Evolutionary conservation across 2,113 vertebrate genomes (phyloP), one percentile per base, ranked within the genome.

Genomic region (Barnardius zonarius): DNA sequence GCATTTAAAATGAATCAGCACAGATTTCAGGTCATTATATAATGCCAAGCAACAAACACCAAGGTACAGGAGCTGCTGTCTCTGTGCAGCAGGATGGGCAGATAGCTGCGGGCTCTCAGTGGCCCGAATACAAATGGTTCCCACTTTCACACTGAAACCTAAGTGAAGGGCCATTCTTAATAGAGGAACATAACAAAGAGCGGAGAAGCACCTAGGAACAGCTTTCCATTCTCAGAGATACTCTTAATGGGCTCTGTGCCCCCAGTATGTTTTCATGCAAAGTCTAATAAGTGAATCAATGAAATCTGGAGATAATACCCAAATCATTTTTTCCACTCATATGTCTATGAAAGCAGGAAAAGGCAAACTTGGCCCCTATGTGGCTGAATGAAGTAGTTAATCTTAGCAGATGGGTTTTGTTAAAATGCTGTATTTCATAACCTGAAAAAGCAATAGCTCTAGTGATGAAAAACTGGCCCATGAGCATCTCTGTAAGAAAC

Each of bases 31-130:
- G 70, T 86, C 59, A 48, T 79, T 80, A 93, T 30, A 67, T 90
- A 94, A 94, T 83, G 79, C 35, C 77, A 92, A 63, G 41, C 41
- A 86, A 81, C 37, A 92, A 92, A 59, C 31, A 77, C 44, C n/a
- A 74, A 73, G 57, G 63, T 73, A 90, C 49, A 80, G 75, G 54
- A 90, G 52, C 75, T 88, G 41, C 52, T 41, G 4, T n/a, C 23
- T 66, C 52, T 66, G 75, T 41, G 66, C 17, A 73, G 79, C 44
- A 74, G 59, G 27, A 77, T 28, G 49, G 62, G 49, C 59, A 86
- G 79, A 46, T 33, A 80, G 72, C 31, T 66, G 52, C 46, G 82
- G 14, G 59, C 3, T 90, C 28, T 80, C 57, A 44, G n/a, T 48
- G 62, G 48, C 30, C 67, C 44, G 41, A 73, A 62, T 41, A 72